phyloP scores from a whole-genome alignment of 2,113 vertebrate species.

The Colinus virginianus region DNA sequence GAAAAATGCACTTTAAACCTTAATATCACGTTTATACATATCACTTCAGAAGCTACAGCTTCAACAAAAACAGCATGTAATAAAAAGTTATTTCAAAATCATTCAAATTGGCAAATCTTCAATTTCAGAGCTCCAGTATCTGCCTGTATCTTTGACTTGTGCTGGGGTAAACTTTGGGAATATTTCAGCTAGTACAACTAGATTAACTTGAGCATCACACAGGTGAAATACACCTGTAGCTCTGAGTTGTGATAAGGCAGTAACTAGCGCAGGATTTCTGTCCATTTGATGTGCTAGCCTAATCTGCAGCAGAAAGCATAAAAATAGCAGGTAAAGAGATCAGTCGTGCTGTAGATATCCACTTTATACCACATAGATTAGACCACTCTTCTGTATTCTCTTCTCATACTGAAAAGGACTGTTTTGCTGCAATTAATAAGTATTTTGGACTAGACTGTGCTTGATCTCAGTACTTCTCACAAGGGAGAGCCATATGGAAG shows the following conservation, averaged over 20 bases:
- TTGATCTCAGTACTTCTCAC: neutral
- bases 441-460: neutral
- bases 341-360: neutral
- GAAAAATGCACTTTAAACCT: neutral
- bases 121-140: neutral
- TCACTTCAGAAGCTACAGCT: neutral
- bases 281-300: accelerated
- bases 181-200: neutral
- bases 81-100: neutral
- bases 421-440: neutral
- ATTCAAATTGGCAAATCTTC: neutral
- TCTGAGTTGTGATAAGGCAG: neutral
- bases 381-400: neutral
- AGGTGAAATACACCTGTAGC: neutral
- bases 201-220: neutral
- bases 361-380: neutral
- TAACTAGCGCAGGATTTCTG: neutral
- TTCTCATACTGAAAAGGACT: neutral
- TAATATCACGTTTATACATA: neutral
- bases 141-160: neutral
- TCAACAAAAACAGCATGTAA: neutral
- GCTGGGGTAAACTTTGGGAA: neutral
- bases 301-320: neutral
- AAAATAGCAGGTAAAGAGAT: neutral
- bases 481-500: neutral